These are phyloP conservation scores for Polydrusus pterygomalis DNA, from an alignment of 2,888 invertebrate genomes.

Conservation along the genomic window DNA sequence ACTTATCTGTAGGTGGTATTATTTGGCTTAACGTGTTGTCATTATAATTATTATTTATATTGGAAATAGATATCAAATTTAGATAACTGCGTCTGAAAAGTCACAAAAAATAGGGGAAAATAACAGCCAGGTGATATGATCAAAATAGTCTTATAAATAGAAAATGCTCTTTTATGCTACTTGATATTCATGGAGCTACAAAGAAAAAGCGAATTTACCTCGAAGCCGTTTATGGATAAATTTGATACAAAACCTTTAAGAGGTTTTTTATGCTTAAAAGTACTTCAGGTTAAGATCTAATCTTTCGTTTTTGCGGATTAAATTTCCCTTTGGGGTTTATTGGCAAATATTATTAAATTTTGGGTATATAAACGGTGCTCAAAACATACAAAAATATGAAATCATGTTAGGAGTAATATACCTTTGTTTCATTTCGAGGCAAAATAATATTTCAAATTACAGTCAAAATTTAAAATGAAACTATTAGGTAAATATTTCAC, in stretches of 20 bases:
- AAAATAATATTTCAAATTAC: no score
- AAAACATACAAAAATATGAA: no score
- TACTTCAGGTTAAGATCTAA: neutral
- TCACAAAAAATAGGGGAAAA: neutral
- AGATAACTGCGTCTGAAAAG: no score
- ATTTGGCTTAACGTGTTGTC: neutral
- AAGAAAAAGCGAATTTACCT: neutral
- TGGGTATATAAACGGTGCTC: no score
- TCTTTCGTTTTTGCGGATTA: neutral
- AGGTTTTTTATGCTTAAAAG: neutral
- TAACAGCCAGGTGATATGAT: neutral
- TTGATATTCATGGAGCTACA: slow-evolving; percentile 10
- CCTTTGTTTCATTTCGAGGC: no score
- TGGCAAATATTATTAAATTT: no score
- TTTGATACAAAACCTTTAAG: slow-evolving; percentile 1
- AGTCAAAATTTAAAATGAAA: no score
- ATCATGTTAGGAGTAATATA: no score
- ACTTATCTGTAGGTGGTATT: no score
- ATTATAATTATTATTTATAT: no score
- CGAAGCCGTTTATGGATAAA: neutral
- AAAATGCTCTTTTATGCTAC: neutral
- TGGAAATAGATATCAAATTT: no score
- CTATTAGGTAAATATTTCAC: no score
- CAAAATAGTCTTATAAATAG: slow-evolving; percentile 1
- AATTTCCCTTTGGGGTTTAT: neutral